phyloP scores from a whole-genome alignment of 2,888 invertebrate genomes.

The Lasioglossum calceatum region DNA sequence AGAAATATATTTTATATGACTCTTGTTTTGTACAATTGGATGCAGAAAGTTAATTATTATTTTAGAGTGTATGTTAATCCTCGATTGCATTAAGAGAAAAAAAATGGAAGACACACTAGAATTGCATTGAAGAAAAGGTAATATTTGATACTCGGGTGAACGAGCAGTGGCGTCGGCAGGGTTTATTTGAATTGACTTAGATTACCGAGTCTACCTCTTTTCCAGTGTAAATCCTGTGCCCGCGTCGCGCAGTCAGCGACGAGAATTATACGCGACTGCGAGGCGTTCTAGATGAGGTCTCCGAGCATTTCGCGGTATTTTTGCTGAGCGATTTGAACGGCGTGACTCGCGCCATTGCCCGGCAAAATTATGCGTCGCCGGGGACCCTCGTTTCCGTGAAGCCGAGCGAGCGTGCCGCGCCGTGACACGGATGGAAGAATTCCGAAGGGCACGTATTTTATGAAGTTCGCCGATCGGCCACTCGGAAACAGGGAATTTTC shows the following conservation, averaged over 20 bases:
- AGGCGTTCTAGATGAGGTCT: slow-evolving; percentile 28
- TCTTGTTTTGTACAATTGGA: background rate
- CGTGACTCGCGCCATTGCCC: slow-evolving; percentile 70
- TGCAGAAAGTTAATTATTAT: background rate
- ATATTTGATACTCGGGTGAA: background rate
- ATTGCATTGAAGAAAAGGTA: background rate
- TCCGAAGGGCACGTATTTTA: slow-evolving; percentile 60
- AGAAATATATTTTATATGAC: background rate
- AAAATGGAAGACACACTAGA: background rate
- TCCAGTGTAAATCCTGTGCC: slow-evolving; percentile 4
- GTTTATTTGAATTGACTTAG: background rate
- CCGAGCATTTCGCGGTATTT: slow-evolving; percentile 65
- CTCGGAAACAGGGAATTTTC: slow-evolving; percentile 20
- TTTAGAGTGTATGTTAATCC: background rate
- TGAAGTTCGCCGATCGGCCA: slow-evolving; percentile 51
- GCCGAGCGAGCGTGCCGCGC: slow-evolving; percentile 62
- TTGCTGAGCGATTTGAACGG: slow-evolving; percentile 70
- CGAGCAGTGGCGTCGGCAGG: background rate
- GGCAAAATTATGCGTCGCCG: slow-evolving; percentile 70
- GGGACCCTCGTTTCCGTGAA: slow-evolving; percentile 70
- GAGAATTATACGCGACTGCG: slow-evolving; percentile 52
- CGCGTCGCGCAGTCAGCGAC: slow-evolving; percentile 6
- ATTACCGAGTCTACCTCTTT: background rate
- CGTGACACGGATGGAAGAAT: slow-evolving; percentile 62
- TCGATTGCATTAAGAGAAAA: background rate